These are phyloP conservation scores for Amphiprion ocellaris DNA, from an alignment of 2,113 vertebrate genomes.

Conservation along the genomic window DNA sequence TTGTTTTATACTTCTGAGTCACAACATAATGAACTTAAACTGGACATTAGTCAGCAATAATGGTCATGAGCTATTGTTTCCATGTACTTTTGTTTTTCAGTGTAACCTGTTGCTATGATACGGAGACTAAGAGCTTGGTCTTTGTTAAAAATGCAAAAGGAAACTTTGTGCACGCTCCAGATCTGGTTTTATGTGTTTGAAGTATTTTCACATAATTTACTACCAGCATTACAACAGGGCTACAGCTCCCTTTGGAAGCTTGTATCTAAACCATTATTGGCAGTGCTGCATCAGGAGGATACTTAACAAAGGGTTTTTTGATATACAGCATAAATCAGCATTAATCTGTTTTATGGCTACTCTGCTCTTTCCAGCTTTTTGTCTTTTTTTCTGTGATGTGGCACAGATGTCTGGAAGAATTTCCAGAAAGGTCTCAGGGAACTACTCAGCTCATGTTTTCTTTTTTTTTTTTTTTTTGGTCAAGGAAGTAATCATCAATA, in stretches of 20 bases:
- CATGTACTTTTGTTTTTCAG: constrained; percentile 29
- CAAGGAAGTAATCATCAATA: background rate
- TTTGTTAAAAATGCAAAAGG: background rate
- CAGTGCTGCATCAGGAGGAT: constrained; percentile 13
- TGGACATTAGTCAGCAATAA: constrained; percentile 12
- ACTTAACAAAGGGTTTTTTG: constrained; percentile 36
- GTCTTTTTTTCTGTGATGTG: constrained; percentile 54
- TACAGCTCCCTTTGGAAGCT: constrained; percentile 24
- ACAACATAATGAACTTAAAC: background rate
- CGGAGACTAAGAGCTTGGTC: constrained; percentile 32
- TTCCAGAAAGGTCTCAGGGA: constrained; percentile 30
- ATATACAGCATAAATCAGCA: constrained; percentile 57
- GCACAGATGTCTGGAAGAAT: constrained; percentile 61
- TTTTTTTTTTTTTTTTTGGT: background rate
- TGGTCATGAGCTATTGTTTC: constrained; percentile 27
- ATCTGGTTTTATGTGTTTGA: constrained; percentile 32
- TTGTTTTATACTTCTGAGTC: constrained; percentile 12
- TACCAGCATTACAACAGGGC: background rate
- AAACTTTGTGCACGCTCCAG: constrained; percentile 29
- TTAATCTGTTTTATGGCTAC: constrained; percentile 57
- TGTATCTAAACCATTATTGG: constrained; percentile 32
- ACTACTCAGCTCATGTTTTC: background rate
- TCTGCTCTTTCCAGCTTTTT: constrained; percentile 38
- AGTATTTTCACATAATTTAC: constrained; percentile 39
- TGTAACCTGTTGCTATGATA: constrained; percentile 38